Evolutionary conservation across 1,140 invertebrate species (phyloP).

Genomic region (Drosophila prosaltans): DNA sequence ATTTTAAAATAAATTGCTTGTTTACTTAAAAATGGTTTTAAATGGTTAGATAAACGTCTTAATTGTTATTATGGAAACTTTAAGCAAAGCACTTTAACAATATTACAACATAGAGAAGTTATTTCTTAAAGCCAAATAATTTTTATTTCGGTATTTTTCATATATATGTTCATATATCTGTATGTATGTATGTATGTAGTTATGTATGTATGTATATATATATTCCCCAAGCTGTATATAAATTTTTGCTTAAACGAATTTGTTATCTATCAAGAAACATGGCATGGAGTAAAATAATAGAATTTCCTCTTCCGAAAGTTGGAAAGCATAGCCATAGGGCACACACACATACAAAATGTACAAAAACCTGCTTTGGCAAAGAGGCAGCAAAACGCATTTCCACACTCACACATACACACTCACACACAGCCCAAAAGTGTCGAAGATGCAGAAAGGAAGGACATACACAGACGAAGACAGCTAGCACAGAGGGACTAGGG

Average conservation of each 20-base stretch:
- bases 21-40: too few relatives aligned
- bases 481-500: neutral
- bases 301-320: conserved; percentile 22
- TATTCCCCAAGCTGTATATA: conserved; percentile 6
- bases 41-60: too few relatives aligned
- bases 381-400: conserved; percentile 18
- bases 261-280: conserved; percentile 23
- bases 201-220: neutral
- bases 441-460: conserved; percentile 20
- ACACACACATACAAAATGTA: conserved; percentile 11
- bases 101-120: too few relatives aligned
- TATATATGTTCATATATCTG: neutral
- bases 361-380: conserved; percentile 14
- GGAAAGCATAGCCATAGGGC: conserved; percentile 11
- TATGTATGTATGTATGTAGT: neutral
- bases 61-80: too few relatives aligned
- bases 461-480: conserved; percentile 7
- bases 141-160: neutral
- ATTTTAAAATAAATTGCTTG: too few relatives aligned
- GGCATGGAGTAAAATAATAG: conserved; percentile 20
- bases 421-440: conserved; percentile 9
- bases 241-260: conserved; percentile 18
- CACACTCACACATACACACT: conserved; percentile 6
- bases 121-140: neutral
- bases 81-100: too few relatives aligned